Evolutionary conservation across 2,113 vertebrate genomes (phyloP).

Genomic region (Acrocephalus kingi): DNA sequence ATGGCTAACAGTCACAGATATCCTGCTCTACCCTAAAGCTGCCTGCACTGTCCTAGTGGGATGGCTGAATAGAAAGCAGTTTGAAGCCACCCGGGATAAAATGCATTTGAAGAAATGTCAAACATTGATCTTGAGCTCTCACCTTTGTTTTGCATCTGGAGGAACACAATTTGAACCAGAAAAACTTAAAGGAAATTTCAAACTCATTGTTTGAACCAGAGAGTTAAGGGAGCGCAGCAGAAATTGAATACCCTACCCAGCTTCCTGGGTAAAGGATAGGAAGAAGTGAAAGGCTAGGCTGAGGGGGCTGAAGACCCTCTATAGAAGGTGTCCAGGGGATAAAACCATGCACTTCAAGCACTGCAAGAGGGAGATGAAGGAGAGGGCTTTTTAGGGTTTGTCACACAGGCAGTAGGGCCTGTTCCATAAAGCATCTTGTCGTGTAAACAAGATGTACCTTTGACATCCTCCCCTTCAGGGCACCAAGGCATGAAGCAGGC

Average conservation of each 20-base stretch:
- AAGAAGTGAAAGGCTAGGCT: not conserved
- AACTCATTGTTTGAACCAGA: not conserved
- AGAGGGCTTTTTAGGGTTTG: not conserved
- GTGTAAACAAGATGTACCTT: slow-evolving; percentile 69
- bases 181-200: not conserved
- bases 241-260: accelerated
- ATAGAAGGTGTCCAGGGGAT: not conserved
- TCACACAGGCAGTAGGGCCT: not conserved
- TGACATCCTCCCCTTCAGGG: slow-evolving; percentile 47
- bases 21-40: not conserved
- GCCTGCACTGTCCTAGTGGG: not conserved
- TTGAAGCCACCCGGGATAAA: not conserved
- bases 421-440: slow-evolving; percentile 51
- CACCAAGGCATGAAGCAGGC: slow-evolving; percentile 49
- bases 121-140: not conserved
- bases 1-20: not conserved
- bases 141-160: not conserved
- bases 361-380: not conserved
- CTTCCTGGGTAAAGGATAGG: not conserved
- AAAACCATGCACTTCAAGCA: not conserved
- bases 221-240: not conserved
- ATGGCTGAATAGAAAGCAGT: not conserved
- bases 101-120: not conserved
- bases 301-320: not conserved
- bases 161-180: not conserved